phyloP scores from a whole-genome alignment of 2,888 invertebrate genomes.

The Digitonthophagus gazella region DNA sequence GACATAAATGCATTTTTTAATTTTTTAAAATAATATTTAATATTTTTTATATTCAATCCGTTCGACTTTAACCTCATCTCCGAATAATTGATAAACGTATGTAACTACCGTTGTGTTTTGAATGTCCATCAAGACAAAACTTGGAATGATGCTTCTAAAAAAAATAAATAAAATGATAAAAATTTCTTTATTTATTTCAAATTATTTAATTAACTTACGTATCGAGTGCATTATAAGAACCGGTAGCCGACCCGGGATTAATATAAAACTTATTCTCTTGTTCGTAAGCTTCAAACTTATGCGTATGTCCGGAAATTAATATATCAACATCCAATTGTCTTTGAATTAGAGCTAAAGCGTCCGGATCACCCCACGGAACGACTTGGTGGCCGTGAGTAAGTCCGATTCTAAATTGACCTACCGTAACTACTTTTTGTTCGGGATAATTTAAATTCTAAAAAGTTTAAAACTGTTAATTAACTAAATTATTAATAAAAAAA shows the following conservation, averaged over 20 bases:
- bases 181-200: background rate
- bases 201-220: slow-evolving; percentile 61
- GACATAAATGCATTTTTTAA: background rate
- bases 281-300: slow-evolving; percentile 97
- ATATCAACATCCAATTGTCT: slow-evolving; percentile 98
- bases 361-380: slow-evolving; percentile 96
- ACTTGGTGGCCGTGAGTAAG: slow-evolving; percentile 97
- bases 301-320: slow-evolving; percentile 97
- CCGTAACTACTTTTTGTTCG: slow-evolving; percentile 98
- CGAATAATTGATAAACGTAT: slow-evolving; percentile 96
- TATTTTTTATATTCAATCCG: slow-evolving; percentile 95
- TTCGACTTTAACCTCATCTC: slow-evolving; percentile 99
- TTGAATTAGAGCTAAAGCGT: slow-evolving; percentile 89
- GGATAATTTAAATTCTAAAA: slow-evolving; percentile 86
- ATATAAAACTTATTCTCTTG: slow-evolving; percentile 99
- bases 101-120: slow-evolving; percentile 97
- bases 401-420: slow-evolving; percentile 98
- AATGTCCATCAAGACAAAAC: slow-evolving; percentile 98
- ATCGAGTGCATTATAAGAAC: slow-evolving; percentile 92
- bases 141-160: slow-evolving; percentile 83
- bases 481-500: too few relatives aligned
- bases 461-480: slow-evolving; percentile 25
- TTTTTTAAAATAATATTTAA: background rate
- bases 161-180: slow-evolving; percentile 30
- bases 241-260: slow-evolving; percentile 98